Evolutionary conservation across 2,888 invertebrate species (phyloP).

Genomic region (Cryptus armator): DNA sequence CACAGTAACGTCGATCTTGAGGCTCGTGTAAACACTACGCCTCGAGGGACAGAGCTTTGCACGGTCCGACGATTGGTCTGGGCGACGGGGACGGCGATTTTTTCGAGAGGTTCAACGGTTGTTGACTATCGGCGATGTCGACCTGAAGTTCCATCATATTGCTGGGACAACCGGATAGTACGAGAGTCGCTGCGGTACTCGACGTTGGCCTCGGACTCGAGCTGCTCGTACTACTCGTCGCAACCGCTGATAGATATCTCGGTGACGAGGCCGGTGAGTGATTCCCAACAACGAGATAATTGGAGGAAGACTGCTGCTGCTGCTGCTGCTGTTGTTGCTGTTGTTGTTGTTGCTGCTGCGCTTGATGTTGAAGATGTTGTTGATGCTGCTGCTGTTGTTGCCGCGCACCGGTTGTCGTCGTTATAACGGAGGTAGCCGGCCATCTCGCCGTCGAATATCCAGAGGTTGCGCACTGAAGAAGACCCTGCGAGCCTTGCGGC

Average conservation of each 20-base stretch:
- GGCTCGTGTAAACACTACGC: slow-evolving; percentile 81
- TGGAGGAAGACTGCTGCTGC: slow-evolving; percentile 83
- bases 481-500: slow-evolving; percentile 80
- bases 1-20: slow-evolving; percentile 21
- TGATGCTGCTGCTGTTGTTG: slow-evolving; percentile 84
- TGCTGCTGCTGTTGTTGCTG: slow-evolving; percentile 84
- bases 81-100: slow-evolving; percentile 93
- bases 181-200: slow-evolving; percentile 81
- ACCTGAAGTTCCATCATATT: slow-evolving; percentile 92
- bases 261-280: slow-evolving; percentile 82
- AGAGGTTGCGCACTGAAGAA: slow-evolving; percentile 81
- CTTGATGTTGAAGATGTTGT: slow-evolving; percentile 85
- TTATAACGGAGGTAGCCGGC: slow-evolving; percentile 88
- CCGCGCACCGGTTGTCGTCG: slow-evolving; percentile 86
- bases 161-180: slow-evolving; percentile 84
- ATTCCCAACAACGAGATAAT: slow-evolving; percentile 84
- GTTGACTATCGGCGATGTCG: slow-evolving; percentile 92
- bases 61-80: slow-evolving; percentile 86
- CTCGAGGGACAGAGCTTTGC: slow-evolving; percentile 85
- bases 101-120: slow-evolving; percentile 96
- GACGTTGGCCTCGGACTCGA: slow-evolving; percentile 81
- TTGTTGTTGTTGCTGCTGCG: slow-evolving; percentile 83
- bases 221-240: slow-evolving; percentile 81
- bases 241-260: slow-evolving; percentile 84
- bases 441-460: slow-evolving; percentile 79